Evolutionary conservation across 2,797 vertebrate genomes (phyloP), one percentile per base, ranked within the genome.

Genomic region (Eulemur mongoz): DNA sequence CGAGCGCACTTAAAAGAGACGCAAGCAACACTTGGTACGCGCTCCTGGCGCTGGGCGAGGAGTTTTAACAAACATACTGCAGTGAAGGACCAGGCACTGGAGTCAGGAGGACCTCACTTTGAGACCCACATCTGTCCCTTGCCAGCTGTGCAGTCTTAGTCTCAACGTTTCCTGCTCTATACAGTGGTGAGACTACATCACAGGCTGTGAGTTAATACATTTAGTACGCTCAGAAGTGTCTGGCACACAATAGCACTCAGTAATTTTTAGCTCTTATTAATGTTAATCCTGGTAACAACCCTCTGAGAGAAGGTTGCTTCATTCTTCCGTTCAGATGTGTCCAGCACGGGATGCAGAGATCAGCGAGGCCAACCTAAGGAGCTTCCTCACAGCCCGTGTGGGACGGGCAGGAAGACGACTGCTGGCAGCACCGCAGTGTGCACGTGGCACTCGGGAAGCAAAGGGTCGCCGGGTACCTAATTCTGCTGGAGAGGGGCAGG

Each of bases 391-490:
- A 59, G 82, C 32, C 59, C 8, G 7, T 2, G 25, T 12, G n/a
- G 59, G 35, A 52, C 69, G 52, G 50, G 15, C 38, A 22, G 22
- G 25, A 70, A 52, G 50, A 38, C 11, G 1, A 17, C 2, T 4
- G 1, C 11, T 4, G 15, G 10, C 2, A 15, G 14, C 27, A 45
- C 25, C 2, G 20, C 23, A 18, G 25, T 5, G 61, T 3, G 40
- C 54, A 5, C 12, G 72, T 17, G 20, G 20, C 4, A 45, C n/a
- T 27, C 27, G 0, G 1, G 25, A 11, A 35, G 5, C 52, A 35
- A 18, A 78, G 43, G 35, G 25, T 13, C 45, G 30, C 1, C 9
- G 10, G n/a, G 40, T 84, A 35, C 17, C 48, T 18, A 63, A 38
- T 25, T 73, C 80, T 18, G 25, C 75, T 17, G 48, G 79, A 45